Evolutionary conservation across 2,797 vertebrate genomes (phyloP).

Genomic region (Chaunax sp.): DNA sequence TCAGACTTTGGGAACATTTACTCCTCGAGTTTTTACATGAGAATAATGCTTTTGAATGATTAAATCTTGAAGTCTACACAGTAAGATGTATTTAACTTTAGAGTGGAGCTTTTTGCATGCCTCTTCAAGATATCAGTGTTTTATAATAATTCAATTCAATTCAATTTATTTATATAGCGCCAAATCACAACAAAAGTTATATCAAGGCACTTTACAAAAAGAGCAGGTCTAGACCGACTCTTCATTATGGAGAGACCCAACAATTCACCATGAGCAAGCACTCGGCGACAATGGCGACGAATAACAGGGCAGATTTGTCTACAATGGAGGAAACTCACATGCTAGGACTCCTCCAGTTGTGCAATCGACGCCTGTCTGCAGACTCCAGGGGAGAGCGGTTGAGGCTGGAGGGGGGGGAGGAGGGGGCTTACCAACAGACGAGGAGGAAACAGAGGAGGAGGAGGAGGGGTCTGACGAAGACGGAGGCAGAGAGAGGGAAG

Average conservation of each 20-base stretch:
- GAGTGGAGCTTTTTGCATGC: too few relatives aligned
- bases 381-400: conserved; percentile 88
- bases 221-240: too few relatives aligned
- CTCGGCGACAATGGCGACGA: too few relatives aligned
- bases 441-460: conserved; percentile 84
- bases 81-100: not conserved
- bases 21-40: not conserved
- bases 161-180: too few relatives aligned
- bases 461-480: conserved; percentile 82
- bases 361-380: conserved; percentile 92
- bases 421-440: conserved; percentile 80
- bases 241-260: too few relatives aligned
- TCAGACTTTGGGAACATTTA: not conserved
- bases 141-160: too few relatives aligned
- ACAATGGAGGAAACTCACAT: conserved; percentile 79
- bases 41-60: not conserved
- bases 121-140: not conserved
- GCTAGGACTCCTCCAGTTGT: conserved; percentile 94
- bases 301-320: not conserved
- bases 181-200: too few relatives aligned
- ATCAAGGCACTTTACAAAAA: too few relatives aligned
- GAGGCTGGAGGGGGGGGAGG: conserved; percentile 72
- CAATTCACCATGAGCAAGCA: too few relatives aligned
- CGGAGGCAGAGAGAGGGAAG: conserved; percentile 75
- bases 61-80: not conserved